These are phyloP conservation scores for Gallinago stenura DNA, from an alignment of 2,797 vertebrate species.

Conservation along the genomic window DNA sequence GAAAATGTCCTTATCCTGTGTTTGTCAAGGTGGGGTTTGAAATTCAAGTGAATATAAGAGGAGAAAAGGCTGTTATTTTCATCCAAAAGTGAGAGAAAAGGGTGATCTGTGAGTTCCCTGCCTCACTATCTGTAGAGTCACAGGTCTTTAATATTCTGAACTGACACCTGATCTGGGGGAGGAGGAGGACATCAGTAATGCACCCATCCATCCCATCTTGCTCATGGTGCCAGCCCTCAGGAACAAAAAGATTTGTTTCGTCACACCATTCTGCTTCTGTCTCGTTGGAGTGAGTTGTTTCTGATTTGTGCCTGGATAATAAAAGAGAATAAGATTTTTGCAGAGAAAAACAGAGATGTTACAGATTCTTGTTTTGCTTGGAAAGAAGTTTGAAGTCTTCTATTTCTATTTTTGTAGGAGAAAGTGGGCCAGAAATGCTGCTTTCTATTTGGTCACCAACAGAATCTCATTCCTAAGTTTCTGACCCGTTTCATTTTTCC, in stretches of 20 bases:
- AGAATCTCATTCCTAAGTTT: constrained; percentile 78
- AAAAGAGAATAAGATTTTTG: neutral
- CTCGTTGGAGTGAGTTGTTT: neutral
- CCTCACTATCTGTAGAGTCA: neutral
- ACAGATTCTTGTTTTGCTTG: neutral
- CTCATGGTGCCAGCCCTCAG: neutral
- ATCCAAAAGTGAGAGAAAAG: neutral
- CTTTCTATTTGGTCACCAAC: neutral
- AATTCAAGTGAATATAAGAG: neutral
- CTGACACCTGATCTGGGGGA: neutral
- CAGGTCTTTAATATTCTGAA: neutral
- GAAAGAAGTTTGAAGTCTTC: neutral
- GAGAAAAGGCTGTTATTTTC: neutral
- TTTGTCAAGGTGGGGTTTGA: neutral
- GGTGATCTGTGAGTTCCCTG: neutral
- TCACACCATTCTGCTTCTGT: neutral
- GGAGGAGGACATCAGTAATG: neutral
- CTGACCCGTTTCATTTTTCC: neutral
- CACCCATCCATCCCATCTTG: neutral
- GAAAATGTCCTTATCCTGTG: neutral
- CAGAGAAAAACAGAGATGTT: neutral
- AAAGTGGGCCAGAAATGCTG: neutral
- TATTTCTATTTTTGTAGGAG: neutral
- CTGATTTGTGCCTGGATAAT: neutral
- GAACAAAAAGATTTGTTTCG: neutral